phyloP scores from a whole-genome alignment of 2,113 vertebrate genomes.

The Brienomyrus brachyistius region DNA sequence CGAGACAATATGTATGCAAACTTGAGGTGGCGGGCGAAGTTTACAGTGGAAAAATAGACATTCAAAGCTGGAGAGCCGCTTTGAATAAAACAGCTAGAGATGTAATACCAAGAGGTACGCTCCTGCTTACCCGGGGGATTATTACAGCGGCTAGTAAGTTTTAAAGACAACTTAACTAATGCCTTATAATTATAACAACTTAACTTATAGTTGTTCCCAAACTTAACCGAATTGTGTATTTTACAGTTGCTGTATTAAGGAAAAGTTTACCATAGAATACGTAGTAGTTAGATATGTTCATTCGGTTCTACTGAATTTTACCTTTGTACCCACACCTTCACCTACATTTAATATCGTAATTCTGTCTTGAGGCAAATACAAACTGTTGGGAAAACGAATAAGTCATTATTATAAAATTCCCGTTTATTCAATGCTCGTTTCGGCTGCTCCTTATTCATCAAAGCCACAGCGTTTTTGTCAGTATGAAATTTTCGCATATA shows the following conservation, averaged over 20 bases:
- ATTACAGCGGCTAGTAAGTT: not conserved
- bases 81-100: not conserved
- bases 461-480: not conserved
- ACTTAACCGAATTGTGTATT: not conserved
- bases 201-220: not conserved
- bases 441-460: not conserved
- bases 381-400: not conserved
- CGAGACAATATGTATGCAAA: not conserved
- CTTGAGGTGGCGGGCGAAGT: not conserved
- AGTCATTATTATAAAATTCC: not conserved
- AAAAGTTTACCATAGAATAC: not conserved
- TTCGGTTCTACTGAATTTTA: not conserved
- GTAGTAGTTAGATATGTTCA: not conserved
- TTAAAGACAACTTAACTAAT: not conserved
- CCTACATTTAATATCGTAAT: not conserved
- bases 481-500: not conserved
- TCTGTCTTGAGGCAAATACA: not conserved
- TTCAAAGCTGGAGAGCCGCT: not conserved
- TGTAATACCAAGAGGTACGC: not conserved
- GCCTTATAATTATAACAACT: not conserved
- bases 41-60: not conserved
- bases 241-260: not conserved
- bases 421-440: not conserved
- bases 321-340: not conserved
- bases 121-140: not conserved